Base-by-base conservation (phyloP, 2,888 invertebrate species). In the Gandaritis pyraliata region DNA sequence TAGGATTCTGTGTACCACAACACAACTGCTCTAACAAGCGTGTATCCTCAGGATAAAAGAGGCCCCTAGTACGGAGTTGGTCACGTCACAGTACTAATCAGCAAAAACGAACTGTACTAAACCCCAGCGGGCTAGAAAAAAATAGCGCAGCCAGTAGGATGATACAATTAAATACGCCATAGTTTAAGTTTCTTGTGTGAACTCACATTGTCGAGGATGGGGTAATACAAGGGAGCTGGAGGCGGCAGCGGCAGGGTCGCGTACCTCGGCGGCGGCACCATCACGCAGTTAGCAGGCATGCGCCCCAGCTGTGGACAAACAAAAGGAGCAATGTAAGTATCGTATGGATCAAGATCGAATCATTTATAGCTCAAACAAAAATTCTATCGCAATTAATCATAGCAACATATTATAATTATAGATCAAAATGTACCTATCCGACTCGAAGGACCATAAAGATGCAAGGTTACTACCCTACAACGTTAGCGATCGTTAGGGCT, bases 201-300 rank as follows among this genome's bases (percentile, higher is more conserved):
- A 77, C 83, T 77, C 65, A 90, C 92, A 73, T 86, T 75, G 67
- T 91, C 92, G 63, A 87, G 88, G 56, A 90, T 70, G 47, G 92
- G 90, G 73, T 92, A 93, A 82, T 88, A 90, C 60, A 90, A 63
- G 1, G 86, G 86, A 7, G 81, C 75, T 38, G 73, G 77, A 46
- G 83, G 82, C 12, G 87, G 88, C 59, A 88, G 82, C 66, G 92
- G 90, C 69, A 90, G 85, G 64, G 90, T 90, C 33, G 90, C 90
- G 81, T 90, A 90, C 48, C 90, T 83, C 68, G 86, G 90, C 49
- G 64, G 69, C 54, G 89, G 86, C 65, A 89, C 75, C 81, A 90
- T 71, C 86, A 92, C 75, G 68, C 87, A 85, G 63, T 86, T 78
- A 10, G 88, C 75, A n/a, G 89, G 87, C 72, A 87, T 72, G 16